A percentile compares a stretch with the other conserved stretches of the same genome.
Evolutionary conservation across 2,797 vertebrate species (phyloP).

Genomic region (Lutjanus argentimaculatus): DNA sequence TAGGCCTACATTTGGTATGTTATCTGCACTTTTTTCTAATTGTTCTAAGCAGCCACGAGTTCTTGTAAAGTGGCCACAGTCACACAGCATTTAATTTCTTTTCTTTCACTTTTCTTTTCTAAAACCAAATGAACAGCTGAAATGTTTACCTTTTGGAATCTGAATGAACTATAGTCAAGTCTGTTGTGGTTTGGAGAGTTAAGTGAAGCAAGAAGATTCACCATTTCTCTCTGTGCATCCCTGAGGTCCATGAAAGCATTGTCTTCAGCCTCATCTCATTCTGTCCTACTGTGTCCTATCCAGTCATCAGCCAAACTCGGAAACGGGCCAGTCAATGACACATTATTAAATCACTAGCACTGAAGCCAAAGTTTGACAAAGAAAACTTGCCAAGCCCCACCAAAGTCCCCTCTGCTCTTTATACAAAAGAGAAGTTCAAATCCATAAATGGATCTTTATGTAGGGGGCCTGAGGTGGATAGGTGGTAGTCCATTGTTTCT

Average conservation of each 20-base stretch:
- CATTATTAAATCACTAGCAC: constrained; percentile 45
- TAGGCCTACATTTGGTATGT: not conserved
- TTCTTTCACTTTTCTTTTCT: not conserved
- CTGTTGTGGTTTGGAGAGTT: constrained; percentile 2
- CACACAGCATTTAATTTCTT: constrained; percentile 12
- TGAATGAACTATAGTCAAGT: constrained; percentile 10
- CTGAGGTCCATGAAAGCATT: constrained; percentile 64
- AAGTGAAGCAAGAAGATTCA: constrained; percentile 40
- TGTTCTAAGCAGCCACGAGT: constrained; percentile 5
- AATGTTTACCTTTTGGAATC: constrained; percentile 7
- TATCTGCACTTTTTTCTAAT: constrained; percentile 16
- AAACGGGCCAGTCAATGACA: constrained; percentile 58
- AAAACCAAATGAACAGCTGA: constrained; percentile 22
- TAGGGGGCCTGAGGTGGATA: constrained; percentile 9
- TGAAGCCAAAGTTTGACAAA: constrained; percentile 43
- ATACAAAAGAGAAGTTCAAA: constrained; percentile 36
- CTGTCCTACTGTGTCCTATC: constrained; percentile 32
- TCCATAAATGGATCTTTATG: constrained; percentile 29
- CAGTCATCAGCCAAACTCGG: constrained; percentile 42
- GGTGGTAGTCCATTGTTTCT: too few species aligned
- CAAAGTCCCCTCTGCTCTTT: constrained; percentile 35
- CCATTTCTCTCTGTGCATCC: constrained; percentile 75
- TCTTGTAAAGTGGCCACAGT: constrained; percentile 12
- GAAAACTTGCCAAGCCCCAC: constrained; percentile 35
- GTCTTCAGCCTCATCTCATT: constrained; percentile 47